Conservation (phyloP, 2,888 invertebrate species). For the Cheilosia variabilis region DNA sequence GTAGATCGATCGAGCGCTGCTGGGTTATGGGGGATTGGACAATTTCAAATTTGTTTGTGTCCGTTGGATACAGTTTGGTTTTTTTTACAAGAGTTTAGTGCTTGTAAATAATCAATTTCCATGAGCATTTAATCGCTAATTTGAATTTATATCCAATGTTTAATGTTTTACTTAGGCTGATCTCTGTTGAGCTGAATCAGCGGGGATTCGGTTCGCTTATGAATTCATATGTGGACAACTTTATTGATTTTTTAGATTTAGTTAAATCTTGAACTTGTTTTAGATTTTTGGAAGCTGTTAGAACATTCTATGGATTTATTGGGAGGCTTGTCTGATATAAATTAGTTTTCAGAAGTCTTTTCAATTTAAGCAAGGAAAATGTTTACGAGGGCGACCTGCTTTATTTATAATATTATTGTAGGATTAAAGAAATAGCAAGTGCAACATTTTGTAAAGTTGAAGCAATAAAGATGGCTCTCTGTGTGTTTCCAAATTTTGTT, state of each 20-base stretch:
- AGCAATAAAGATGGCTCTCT: no score
- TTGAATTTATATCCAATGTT: conserved; percentile 16
- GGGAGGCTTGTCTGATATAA: no score
- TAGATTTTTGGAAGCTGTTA: not conserved
- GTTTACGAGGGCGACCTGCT: no score
- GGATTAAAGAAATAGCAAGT: no score
- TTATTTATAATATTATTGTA: no score
- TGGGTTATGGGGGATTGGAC: conserved; percentile 18
- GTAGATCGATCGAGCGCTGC: conserved; percentile 24
- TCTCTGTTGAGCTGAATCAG: not conserved
- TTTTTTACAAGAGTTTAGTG: not conserved
- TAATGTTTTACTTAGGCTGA: conserved; percentile 19
- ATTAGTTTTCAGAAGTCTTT: no score
- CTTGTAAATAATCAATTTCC: conserved; percentile 4
- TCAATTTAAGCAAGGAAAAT: no score
- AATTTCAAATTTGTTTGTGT: not conserved
- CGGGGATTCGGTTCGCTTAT: not conserved
- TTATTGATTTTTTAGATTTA: not conserved
- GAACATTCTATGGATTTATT: no score
- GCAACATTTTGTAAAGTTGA: no score
- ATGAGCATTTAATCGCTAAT: conserved; percentile 31
- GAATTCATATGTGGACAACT: not conserved
- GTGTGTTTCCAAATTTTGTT: no score
- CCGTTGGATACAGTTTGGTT: not conserved
- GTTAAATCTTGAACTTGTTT: not conserved